These are phyloP conservation scores for Champsocephalus gunnari DNA, from an alignment of 2,797 vertebrate genomes.

Conservation along the genomic window DNA sequence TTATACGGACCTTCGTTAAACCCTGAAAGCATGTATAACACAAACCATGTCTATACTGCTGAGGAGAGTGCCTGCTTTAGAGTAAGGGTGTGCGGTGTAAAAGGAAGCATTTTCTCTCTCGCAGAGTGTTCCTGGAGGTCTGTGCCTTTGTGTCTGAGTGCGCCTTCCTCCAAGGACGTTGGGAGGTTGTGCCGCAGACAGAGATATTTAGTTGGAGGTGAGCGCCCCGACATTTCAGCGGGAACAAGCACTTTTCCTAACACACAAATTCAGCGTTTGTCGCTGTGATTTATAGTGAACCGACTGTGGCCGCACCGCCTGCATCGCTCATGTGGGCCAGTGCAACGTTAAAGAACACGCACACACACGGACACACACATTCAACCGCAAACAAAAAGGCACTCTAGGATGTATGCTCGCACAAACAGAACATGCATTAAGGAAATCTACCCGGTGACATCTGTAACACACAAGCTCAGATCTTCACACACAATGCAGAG, in stretches of 20 bases:
- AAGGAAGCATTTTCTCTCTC: not conserved
- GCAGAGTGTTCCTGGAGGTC: not conserved
- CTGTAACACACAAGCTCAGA: not conserved
- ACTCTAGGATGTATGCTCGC: not conserved
- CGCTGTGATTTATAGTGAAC: slow-evolving; percentile 72
- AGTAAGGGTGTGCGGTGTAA: not conserved
- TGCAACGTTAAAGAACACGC: slow-evolving; percentile 62
- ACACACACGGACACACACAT: slow-evolving; percentile 41
- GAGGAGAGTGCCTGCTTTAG: too few species aligned
- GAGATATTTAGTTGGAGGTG: slow-evolving; percentile 60
- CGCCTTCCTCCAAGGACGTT: slow-evolving; percentile 58
- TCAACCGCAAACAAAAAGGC: not conserved
- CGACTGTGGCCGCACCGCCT: slow-evolving; percentile 30
- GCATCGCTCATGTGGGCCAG: slow-evolving; percentile 63
- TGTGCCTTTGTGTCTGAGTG: slow-evolving; percentile 14
- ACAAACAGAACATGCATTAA: slow-evolving; percentile 18
- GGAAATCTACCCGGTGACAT: slow-evolving; percentile 5
- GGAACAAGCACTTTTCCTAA: slow-evolving; percentile 55
- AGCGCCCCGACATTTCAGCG: slow-evolving; percentile 58
- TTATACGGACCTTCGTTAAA: too few species aligned
- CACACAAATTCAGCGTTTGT: slow-evolving; percentile 48
- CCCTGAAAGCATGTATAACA: too few species aligned
- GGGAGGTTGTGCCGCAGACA: slow-evolving; percentile 55
- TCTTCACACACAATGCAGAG: too few species aligned
- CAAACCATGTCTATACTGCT: too few species aligned